Conservation (phyloP, 2,797 vertebrate genomes). For the Meda fulgida region DNA sequence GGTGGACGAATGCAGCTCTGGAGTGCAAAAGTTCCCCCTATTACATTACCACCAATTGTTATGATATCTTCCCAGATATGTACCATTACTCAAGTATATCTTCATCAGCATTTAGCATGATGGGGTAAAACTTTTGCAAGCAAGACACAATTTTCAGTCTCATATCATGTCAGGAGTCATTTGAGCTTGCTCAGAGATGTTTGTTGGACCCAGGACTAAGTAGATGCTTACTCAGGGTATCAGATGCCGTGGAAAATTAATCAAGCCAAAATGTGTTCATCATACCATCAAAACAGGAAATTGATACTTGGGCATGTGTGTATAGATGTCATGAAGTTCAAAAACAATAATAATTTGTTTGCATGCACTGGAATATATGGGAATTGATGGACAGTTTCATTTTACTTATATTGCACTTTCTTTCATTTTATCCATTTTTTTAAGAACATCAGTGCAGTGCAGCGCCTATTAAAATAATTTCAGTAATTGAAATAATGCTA, state of each 20-base stretch:
- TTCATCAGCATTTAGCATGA: conserved; percentile 6
- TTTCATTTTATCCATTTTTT: not conserved
- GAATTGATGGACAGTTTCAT: not conserved
- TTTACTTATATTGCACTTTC: not conserved
- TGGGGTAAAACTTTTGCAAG: not conserved
- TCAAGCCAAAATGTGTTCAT: conserved; percentile 35
- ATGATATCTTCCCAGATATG: conserved; percentile 3
- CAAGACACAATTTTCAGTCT: conserved; percentile 10
- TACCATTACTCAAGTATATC: not conserved
- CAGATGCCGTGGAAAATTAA: conserved; percentile 40
- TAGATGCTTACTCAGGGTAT: conserved; percentile 38
- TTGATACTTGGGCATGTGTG: not conserved
- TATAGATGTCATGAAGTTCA: conserved; percentile 3
- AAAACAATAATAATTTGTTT: not conserved
- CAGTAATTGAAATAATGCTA: not conserved
- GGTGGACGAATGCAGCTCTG: not conserved
- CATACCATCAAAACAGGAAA: conserved; percentile 13
- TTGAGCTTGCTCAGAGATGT: conserved; percentile 15
- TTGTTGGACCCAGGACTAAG: conserved; percentile 15
- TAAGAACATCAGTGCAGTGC: not conserved
- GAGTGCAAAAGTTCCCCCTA: conserved; percentile 17
- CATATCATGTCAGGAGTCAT: conserved; percentile 17
- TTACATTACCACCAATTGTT: conserved; percentile 42
- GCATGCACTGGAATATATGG: not conserved
- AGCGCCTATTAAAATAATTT: not conserved